phyloP scores from a whole-genome alignment of 2,797 vertebrate genomes.

The Gymnothorax javanicus region DNA sequence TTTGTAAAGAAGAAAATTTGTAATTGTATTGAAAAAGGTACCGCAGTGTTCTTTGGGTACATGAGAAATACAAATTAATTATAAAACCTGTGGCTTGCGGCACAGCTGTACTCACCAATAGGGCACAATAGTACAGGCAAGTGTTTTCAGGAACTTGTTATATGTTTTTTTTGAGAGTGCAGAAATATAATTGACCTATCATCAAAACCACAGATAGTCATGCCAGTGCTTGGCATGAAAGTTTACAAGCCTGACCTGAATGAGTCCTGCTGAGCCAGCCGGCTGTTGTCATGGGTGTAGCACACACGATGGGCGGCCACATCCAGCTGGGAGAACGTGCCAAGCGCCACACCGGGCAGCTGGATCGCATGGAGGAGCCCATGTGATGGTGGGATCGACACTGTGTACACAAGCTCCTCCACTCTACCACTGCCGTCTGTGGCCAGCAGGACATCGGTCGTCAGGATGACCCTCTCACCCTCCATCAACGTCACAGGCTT shows the following conservation, averaged over 20 bases:
- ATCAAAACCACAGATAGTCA: neutral
- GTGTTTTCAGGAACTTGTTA: no score
- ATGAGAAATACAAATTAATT: no score
- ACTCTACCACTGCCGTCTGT: conserved; percentile 83
- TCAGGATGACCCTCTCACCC: conserved; percentile 90
- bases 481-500: conserved; percentile 83
- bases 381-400: conserved; percentile 80
- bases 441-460: conserved; percentile 88
- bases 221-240: neutral
- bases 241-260: conserved; percentile 76
- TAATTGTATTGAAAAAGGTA: no score
- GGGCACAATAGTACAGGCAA: no score
- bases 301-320: conserved; percentile 83
- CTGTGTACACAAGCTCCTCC: conserved; percentile 83
- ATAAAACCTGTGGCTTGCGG: no score
- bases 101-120: no score
- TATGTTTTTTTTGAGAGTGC: neutral
- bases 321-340: conserved; percentile 86
- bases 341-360: conserved; percentile 77
- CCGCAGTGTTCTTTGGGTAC: no score
- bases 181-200: neutral
- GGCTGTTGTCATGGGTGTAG: conserved; percentile 82
- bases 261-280: conserved; percentile 64
- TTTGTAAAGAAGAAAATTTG: no score
- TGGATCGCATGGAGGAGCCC: conserved; percentile 86